Base-by-base conservation (phyloP, 2,113 vertebrate genomes). In the Actinemys pallida region DNA sequence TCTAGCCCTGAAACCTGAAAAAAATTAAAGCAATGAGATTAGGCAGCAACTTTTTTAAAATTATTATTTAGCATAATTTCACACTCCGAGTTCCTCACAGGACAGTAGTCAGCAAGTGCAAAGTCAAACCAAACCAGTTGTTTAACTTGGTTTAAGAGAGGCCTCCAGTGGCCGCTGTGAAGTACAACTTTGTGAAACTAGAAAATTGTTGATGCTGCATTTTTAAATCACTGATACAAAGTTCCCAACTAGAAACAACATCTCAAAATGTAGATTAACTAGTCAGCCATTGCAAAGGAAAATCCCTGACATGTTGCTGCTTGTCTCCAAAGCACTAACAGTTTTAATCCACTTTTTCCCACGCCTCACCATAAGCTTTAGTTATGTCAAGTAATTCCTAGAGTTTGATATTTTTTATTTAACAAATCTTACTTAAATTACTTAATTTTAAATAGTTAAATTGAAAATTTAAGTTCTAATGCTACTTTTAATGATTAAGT, bases 121-220 rank as follows among this genome's bases (percentile, higher is more conserved):
- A 95, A 96, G 75, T 31, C 49, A 72, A 52, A 59, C 45, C 39
- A 90, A 92, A 84, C 11, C 27, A 87, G 76, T 27, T 0, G 2
- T 45, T 87, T 97, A 96, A 92, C 54, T 83, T 94, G 87, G 96
- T 90, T 72, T 95, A 91, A 97, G 95, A 97, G 98, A 97, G 98
- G 97, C 98, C 98, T 97, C 98, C 98, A 97, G 96, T 97, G 98
- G 98, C 45, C 89, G 82, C 0, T 62, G 17, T 31, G 31, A 81
- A 87, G 83, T 19, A 94, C 56, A 90, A 20, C 92, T 86, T 92
- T 65, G 84, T 4, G 5, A 65, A 89, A 87, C 31, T 22, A 53
- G 11, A 57, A 31, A 45, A 59, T 29, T 59, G 56, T 72, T 72
- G 65, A 72, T 0, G 4, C 10, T 76, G 90, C 93, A 84, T 78